A percentile compares a stretch with the other conserved stretches of the same genome.
Evolutionary conservation across 1,140 invertebrate genomes (phyloP).

Genomic region (Zaprionus camerounensis): DNA sequence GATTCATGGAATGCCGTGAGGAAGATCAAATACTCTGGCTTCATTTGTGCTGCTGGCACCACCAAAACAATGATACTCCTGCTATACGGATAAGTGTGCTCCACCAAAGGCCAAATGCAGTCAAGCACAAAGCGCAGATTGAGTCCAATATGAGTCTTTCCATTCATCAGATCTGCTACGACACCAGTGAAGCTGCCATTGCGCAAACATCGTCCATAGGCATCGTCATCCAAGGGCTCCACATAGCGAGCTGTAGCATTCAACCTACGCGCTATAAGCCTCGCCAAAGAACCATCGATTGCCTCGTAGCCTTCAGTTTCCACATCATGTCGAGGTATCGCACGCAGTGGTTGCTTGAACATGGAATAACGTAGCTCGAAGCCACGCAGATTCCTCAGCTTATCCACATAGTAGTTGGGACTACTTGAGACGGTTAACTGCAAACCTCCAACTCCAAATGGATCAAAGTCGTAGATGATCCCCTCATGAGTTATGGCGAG

Average conservation of each 20-base stretch:
- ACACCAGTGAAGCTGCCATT: conserved; percentile 67
- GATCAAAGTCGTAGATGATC: conserved; percentile 67
- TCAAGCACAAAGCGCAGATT: conserved; percentile 72
- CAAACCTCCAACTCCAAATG: conserved; percentile 57
- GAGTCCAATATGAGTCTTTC: conserved; percentile 57
- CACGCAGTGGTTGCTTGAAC: conserved; percentile 65
- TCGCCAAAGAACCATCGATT: conserved; percentile 62
- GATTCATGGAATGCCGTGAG: conserved; percentile 59
- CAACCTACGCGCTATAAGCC: conserved; percentile 38
- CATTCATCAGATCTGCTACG: conserved; percentile 53
- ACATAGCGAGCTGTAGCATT: conserved; percentile 72
- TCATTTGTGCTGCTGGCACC: conserved; percentile 66
- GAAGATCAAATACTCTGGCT: conserved; percentile 72
- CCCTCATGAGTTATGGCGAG: conserved; percentile 45
- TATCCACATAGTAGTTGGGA: conserved; percentile 49
- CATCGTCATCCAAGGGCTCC: conserved; percentile 56
- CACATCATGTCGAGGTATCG: conserved; percentile 45
- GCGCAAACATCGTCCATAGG: conserved; percentile 63
- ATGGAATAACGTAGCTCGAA: conserved; percentile 67
- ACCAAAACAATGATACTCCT: conserved; percentile 58
- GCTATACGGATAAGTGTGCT: conserved; percentile 64
- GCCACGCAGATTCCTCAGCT: conserved; percentile 59
- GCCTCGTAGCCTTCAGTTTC: conserved; percentile 48
- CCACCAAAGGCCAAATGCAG: conserved; percentile 59
- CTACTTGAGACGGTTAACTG: conserved; percentile 12